phyloP scores from a whole-genome alignment of 2,113 vertebrate species.

The Pachyramphus minor region DNA sequence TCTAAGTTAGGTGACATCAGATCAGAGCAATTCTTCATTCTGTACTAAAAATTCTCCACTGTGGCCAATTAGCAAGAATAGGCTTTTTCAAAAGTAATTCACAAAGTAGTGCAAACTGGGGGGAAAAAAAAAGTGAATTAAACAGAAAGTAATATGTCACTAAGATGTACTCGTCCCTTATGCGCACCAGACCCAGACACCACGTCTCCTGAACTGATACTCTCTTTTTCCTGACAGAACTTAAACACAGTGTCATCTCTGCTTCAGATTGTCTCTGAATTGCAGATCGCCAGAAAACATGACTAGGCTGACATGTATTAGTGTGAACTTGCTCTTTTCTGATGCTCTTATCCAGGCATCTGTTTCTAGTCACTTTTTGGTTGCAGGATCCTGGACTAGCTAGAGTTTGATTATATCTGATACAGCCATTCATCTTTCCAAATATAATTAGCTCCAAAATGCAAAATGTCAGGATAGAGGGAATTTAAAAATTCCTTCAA shows the following conservation, averaged over 20 bases:
- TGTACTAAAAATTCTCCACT: not conserved
- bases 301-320: not conserved
- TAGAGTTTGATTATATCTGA: not conserved
- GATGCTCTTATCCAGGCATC: not conserved
- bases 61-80: not conserved
- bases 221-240: not conserved
- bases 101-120: not conserved
- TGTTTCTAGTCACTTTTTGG: not conserved
- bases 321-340: not conserved
- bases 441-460: not conserved
- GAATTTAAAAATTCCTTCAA: not conserved
- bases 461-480: not conserved
- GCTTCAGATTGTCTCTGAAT: not conserved
- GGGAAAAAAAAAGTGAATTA: not conserved
- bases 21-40: not conserved
- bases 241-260: not conserved
- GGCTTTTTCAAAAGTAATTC: not conserved
- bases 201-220: not conserved
- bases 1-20: not conserved
- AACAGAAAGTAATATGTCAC: not conserved
- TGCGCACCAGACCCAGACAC: not conserved
- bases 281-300: not conserved
- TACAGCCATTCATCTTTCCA: not conserved
- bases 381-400: not conserved
- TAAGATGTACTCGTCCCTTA: not conserved